phyloP scores from a whole-genome alignment of 2,888 invertebrate genomes.

The Eristalis pertinax region DNA sequence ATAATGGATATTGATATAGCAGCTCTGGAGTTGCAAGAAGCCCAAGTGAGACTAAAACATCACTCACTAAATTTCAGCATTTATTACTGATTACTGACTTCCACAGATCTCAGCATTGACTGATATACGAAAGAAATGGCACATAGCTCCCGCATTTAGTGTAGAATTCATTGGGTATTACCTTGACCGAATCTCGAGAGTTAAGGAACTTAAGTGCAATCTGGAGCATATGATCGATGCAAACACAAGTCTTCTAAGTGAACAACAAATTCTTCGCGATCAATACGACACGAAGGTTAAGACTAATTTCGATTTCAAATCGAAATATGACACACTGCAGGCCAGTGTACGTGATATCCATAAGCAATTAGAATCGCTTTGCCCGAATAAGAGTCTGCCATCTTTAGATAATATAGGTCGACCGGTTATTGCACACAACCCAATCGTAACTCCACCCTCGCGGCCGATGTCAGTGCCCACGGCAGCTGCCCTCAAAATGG shows the following conservation, averaged over 20 bases:
- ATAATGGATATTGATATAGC: slow-evolving; percentile 94
- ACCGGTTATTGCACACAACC: slow-evolving; percentile 78
- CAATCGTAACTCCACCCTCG: slow-evolving; percentile 78
- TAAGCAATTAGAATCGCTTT: slow-evolving; percentile 84
- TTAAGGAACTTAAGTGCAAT: slow-evolving; percentile 89
- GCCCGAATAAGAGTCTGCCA: slow-evolving; percentile 84
- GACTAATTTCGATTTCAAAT: slow-evolving; percentile 85
- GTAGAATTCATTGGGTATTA: slow-evolving; percentile 98
- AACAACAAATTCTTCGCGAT: slow-evolving; percentile 88
- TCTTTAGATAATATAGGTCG: slow-evolving; percentile 84
- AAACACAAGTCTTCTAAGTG: slow-evolving; percentile 88
- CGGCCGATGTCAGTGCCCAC: slow-evolving; percentile 90
- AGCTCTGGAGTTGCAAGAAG: slow-evolving; percentile 90
- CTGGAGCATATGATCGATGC: slow-evolving; percentile 88
- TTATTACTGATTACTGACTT: neutral
- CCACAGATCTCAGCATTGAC: slow-evolving; percentile 87
- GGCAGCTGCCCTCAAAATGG: slow-evolving; percentile 92
- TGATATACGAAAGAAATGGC: slow-evolving; percentile 96
- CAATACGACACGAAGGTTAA: slow-evolving; percentile 90
- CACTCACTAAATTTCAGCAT: neutral
- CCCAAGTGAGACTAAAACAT: slow-evolving; percentile 83
- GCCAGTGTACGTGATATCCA: slow-evolving; percentile 84
- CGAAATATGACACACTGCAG: slow-evolving; percentile 84
- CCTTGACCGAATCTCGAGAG: slow-evolving; percentile 92
- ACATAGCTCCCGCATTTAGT: slow-evolving; percentile 95